Evolutionary conservation across 2,113 vertebrate genomes (phyloP).

Genomic region (Sapayoa aenigma): DNA sequence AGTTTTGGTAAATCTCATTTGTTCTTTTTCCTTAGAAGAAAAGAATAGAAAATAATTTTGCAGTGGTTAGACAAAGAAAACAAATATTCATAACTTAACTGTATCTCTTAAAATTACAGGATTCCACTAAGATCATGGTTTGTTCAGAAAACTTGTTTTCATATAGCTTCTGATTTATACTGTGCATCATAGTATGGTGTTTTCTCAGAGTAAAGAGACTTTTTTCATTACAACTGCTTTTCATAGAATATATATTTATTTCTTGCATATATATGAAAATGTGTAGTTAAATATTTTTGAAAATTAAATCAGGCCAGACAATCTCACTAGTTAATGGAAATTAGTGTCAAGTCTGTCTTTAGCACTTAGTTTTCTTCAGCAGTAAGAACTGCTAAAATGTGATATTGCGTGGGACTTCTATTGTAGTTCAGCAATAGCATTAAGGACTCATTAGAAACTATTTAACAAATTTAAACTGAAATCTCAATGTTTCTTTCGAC

Average conservation of each 20-base stretch:
- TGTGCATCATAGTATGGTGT: background rate
- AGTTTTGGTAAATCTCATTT: background rate
- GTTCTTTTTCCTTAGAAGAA: background rate
- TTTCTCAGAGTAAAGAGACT: background rate
- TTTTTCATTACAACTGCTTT: background rate
- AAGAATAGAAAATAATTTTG: background rate
- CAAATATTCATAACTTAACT: background rate
- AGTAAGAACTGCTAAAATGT: background rate
- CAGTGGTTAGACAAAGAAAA: background rate
- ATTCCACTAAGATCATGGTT: background rate
- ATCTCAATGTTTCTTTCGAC: background rate
- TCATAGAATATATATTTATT: background rate
- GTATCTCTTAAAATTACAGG: background rate
- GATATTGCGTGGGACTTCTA: background rate
- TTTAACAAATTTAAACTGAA: background rate
- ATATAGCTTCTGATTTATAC: background rate
- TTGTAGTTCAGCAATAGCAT: background rate
- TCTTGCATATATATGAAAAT: background rate
- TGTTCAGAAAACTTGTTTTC: background rate
- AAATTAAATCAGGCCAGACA: background rate
- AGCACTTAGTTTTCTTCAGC: background rate
- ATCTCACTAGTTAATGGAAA: background rate
- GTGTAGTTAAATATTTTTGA: background rate
- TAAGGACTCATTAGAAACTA: background rate
- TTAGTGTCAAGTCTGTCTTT: accelerated